A percentile compares a stretch with the other conserved stretches of the same genome.
Conservation (phyloP, 2,888 invertebrate species). For the Aphrophora alni region DNA sequence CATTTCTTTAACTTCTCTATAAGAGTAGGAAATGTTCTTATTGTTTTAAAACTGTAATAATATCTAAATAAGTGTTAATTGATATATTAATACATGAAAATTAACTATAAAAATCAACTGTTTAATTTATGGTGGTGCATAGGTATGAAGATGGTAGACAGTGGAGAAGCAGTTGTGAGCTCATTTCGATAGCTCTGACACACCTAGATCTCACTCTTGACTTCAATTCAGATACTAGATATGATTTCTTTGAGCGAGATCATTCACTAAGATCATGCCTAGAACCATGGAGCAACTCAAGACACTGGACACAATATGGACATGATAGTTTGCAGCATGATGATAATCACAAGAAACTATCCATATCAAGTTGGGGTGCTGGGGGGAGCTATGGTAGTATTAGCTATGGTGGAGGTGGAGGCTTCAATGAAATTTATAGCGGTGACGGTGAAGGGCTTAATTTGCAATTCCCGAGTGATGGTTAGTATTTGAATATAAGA, state of each 20-base stretch:
- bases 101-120: too few relatives aligned
- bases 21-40: too few relatives aligned
- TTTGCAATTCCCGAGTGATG: constrained; percentile 27
- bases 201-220: constrained; percentile 70
- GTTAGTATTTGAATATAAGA: constrained; percentile 19
- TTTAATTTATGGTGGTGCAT: too few relatives aligned
- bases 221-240: constrained; percentile 71
- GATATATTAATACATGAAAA: too few relatives aligned
- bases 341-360: neutral
- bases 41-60: too few relatives aligned
- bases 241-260: constrained; percentile 81
- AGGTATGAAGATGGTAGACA: constrained; percentile 72
- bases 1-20: too few relatives aligned
- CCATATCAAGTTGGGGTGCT: neutral
- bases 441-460: constrained; percentile 14
- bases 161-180: constrained; percentile 78
- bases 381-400: constrained; percentile 34
- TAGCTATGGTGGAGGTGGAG: constrained; percentile 41
- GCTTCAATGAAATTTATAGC: constrained; percentile 33
- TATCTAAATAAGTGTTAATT: too few relatives aligned
- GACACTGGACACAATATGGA: constrained; percentile 39
- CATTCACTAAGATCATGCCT: constrained; percentile 61
- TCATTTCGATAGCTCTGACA: constrained; percentile 73
- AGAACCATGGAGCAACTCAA: constrained; percentile 42
- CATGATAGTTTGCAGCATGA: constrained; percentile 19